Conservation (phyloP, 2,113 vertebrate species). For the Bos javanicus region DNA sequence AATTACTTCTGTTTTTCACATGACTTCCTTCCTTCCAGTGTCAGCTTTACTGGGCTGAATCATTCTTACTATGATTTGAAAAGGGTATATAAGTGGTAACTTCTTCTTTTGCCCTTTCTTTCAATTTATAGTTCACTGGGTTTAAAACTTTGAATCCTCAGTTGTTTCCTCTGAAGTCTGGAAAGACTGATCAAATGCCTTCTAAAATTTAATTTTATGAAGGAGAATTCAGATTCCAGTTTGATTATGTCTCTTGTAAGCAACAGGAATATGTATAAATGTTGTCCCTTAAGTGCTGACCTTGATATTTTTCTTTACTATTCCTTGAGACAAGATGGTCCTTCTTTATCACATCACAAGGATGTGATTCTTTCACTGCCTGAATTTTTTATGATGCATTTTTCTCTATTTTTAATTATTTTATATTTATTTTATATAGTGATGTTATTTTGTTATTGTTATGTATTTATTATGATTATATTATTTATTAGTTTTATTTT, state of each 20-base stretch:
- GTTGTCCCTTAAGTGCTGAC: neutral
- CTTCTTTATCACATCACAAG: neutral
- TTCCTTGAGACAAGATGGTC: neutral
- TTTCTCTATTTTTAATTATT: neutral
- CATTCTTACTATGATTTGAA: neutral
- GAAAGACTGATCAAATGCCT: neutral
- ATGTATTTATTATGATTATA: too few species aligned
- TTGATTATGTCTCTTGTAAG: neutral
- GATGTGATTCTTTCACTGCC: neutral
- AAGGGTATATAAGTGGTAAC: neutral
- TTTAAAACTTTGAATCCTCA: neutral
- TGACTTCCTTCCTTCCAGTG: neutral
- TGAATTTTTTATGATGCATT: neutral
- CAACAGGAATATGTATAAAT: neutral
- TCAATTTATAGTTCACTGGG: neutral
- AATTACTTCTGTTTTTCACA: neutral
- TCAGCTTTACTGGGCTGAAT: neutral
- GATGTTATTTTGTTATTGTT: too few species aligned
- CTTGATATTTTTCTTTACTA: neutral
- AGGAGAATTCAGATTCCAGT: neutral
- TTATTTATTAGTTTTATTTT: too few species aligned
- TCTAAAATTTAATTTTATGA: neutral
- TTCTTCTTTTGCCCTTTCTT: neutral
- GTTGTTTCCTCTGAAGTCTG: neutral
- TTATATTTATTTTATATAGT: too few species aligned